Evolutionary conservation across 2,113 vertebrate species (phyloP).

Genomic region (Mus spicilegus): DNA sequence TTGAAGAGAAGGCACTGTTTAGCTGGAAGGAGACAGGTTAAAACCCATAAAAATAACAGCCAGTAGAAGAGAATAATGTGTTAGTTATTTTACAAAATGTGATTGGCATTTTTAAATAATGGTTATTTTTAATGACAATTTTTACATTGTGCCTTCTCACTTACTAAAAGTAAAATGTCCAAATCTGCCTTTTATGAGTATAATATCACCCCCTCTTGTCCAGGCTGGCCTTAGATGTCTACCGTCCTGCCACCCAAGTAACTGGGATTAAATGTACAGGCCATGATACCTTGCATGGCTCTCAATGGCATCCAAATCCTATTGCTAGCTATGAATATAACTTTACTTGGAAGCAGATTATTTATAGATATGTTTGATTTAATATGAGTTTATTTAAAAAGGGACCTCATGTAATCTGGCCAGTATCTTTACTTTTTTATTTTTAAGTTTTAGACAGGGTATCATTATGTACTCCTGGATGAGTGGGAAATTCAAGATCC

Average conservation of each 20-base stretch:
- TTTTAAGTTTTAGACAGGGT: background rate
- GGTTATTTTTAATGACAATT: background rate
- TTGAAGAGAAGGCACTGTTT: background rate
- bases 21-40: background rate
- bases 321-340: background rate
- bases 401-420: background rate
- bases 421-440: background rate
- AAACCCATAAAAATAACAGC: background rate
- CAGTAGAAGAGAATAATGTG: background rate
- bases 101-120: background rate
- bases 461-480: background rate
- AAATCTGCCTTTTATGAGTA: background rate
- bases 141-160: background rate
- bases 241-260: background rate
- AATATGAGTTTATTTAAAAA: background rate
- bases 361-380: background rate
- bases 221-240: background rate
- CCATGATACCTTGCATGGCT: background rate
- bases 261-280: background rate
- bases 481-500: background rate
- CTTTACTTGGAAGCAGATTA: background rate
- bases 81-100: background rate
- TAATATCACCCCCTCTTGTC: background rate
- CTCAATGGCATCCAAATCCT: background rate
- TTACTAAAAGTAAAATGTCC: background rate